These are phyloP conservation scores for Tenthredo scrophulariae DNA, from an alignment of 2,888 invertebrate genomes.

Conservation along the genomic window DNA sequence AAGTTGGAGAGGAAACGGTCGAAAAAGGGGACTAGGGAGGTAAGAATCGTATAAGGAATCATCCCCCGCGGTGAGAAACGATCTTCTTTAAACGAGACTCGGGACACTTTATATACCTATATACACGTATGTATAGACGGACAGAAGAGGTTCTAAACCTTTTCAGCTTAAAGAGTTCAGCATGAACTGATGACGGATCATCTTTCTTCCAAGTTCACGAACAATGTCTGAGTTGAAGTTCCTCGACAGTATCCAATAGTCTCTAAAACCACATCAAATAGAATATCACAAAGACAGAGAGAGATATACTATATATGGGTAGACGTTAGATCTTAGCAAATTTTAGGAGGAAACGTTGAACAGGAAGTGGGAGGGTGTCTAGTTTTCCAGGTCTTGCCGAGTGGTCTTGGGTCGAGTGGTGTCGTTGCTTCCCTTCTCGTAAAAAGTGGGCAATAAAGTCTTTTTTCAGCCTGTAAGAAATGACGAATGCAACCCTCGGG, in stretches of 20 bases:
- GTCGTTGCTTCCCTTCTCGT: conserved; percentile 37
- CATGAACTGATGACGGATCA: not conserved
- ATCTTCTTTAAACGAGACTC: conserved; percentile 1
- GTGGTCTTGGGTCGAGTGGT: conserved; percentile 50
- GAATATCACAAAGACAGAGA: not conserved
- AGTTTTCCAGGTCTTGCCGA: conserved; percentile 46
- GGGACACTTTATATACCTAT: not conserved
- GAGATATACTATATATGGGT: not conserved
- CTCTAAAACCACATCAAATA: not conserved
- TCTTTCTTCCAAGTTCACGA: not conserved
- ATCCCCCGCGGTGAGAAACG: not conserved
- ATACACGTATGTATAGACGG: not conserved
- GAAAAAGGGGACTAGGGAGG: conserved; percentile 73
- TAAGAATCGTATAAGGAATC: conserved; percentile 61
- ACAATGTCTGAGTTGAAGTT: not conserved
- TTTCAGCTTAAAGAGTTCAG: not conserved
- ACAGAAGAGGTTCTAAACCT: not conserved
- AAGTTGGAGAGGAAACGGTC: conserved; percentile 74
- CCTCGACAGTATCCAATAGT: not conserved
- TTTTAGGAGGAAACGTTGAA: not conserved
- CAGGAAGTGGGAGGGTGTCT: conserved; percentile 27
- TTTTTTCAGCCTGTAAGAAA: conserved; percentile 30
- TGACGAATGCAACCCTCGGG: not conserved
- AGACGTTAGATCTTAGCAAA: not conserved
- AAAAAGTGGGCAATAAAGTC: conserved; percentile 32